These are phyloP conservation scores for Synchiropus splendidus DNA, from an alignment of 2,113 vertebrate species.

Conservation along the genomic window DNA sequence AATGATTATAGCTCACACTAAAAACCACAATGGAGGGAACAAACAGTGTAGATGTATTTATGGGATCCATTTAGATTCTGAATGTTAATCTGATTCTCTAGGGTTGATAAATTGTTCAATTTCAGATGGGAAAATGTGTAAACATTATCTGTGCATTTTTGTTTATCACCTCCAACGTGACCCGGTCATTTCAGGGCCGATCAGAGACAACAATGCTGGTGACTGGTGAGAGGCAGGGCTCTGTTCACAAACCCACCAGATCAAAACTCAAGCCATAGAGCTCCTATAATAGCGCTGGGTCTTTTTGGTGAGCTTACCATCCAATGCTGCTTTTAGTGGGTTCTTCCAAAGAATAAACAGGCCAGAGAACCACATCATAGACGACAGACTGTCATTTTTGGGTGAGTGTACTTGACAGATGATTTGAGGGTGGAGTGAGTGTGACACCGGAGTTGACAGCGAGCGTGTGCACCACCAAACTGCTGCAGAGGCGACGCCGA, in stretches of 20 bases:
- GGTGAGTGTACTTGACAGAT: slow-evolving; percentile 60
- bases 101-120: too few relatives aligned
- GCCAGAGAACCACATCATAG: slow-evolving; percentile 61
- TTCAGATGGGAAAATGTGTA: too few relatives aligned
- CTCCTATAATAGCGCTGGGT: slow-evolving; percentile 57
- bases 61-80: slow-evolving; percentile 57
- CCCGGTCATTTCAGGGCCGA: slow-evolving; percentile 42
- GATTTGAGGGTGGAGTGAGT: slow-evolving; percentile 57
- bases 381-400: slow-evolving; percentile 58
- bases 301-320: slow-evolving; percentile 52
- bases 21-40: slow-evolving; percentile 61
- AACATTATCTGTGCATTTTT: too few relatives aligned
- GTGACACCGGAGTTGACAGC: slow-evolving; percentile 48
- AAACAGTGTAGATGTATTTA: slow-evolving; percentile 58
- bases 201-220: slow-evolving; percentile 46
- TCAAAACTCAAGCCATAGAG: slow-evolving; percentile 58
- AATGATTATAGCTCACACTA: slow-evolving; percentile 66
- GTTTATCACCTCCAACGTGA: slow-evolving; percentile 31
- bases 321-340: slow-evolving; percentile 63
- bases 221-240: slow-evolving; percentile 48
- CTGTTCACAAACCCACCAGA: slow-evolving; percentile 62
- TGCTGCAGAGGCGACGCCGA: too few relatives aligned
- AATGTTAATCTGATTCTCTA: slow-evolving; percentile 47
- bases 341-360: slow-evolving; percentile 65
- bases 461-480: slow-evolving; percentile 1